Evolutionary conservation across 2,888 invertebrate genomes (phyloP).

Genomic region (Pomacea canaliculata): DNA sequence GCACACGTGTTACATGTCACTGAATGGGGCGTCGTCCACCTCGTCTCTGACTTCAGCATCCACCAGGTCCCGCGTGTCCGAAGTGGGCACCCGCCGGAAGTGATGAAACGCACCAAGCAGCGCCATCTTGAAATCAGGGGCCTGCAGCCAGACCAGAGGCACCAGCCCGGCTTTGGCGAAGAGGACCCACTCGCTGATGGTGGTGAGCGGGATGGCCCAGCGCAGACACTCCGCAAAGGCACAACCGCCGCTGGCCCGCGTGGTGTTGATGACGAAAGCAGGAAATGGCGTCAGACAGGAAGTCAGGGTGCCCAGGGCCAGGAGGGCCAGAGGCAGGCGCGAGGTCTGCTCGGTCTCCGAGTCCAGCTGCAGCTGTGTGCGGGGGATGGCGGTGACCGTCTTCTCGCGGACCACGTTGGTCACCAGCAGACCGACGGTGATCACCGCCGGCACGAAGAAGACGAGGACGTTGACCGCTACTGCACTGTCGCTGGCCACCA

Average conservation of each 20-base stretch:
- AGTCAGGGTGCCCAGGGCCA: slow-evolving; percentile 28
- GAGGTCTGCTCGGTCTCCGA: slow-evolving; percentile 32
- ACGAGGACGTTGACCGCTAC: slow-evolving; percentile 31
- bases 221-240: slow-evolving; percentile 22
- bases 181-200: slow-evolving; percentile 37
- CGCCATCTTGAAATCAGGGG: slow-evolving; percentile 33
- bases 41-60: slow-evolving; percentile 25
- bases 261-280: slow-evolving; percentile 32
- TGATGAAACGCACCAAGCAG: slow-evolving; percentile 34
- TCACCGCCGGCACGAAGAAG: slow-evolving; percentile 32
- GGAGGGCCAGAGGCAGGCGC: slow-evolving; percentile 25
- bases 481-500: slow-evolving; percentile 32
- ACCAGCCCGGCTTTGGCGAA: slow-evolving; percentile 38
- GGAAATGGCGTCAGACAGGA: slow-evolving; percentile 35
- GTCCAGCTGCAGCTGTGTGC: slow-evolving; percentile 32
- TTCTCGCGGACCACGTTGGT: slow-evolving; percentile 27
- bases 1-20: slow-evolving; percentile 12
- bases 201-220: slow-evolving; percentile 35
- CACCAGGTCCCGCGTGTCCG: slow-evolving; percentile 37
- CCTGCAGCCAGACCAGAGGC: slow-evolving; percentile 32
- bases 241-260: slow-evolving; percentile 33
- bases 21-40: slow-evolving; percentile 32
- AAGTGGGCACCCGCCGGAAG: slow-evolving; percentile 36
- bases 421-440: slow-evolving; percentile 27
- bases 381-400: slow-evolving; percentile 28